A percentile compares a stretch with the other conserved stretches of the same genome.
Evolutionary conservation across 2,888 invertebrate species (phyloP).

Genomic region (Conchocele bisecta): DNA sequence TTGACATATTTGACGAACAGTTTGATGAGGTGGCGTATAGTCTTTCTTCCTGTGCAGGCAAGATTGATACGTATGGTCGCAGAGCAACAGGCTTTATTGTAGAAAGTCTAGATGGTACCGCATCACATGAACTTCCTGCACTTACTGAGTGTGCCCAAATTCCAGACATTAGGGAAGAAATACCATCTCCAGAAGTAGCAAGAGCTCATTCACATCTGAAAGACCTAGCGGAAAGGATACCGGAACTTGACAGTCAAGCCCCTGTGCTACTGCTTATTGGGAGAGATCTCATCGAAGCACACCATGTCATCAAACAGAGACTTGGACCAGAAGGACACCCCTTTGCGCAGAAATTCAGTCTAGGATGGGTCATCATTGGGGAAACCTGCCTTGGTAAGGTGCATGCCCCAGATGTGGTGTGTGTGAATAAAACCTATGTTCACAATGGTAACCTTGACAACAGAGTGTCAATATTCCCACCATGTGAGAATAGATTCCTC

Average conservation of each 20-base stretch:
- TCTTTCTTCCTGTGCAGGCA: conserved; percentile 27
- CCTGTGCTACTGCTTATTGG: conserved; percentile 42
- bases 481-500: conserved; percentile 18
- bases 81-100: conserved; percentile 7
- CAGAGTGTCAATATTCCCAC: conserved; percentile 6
- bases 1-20: conserved; percentile 8
- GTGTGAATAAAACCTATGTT: conserved; percentile 29
- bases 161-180: conserved; percentile 9
- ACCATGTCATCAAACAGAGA: conserved; percentile 45
- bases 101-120: conserved; percentile 12
- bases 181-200: conserved; percentile 18
- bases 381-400: conserved; percentile 48
- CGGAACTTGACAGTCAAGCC: too few species aligned
- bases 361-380: conserved; percentile 48
- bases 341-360: conserved; percentile 30
- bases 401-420: conserved; percentile 24
- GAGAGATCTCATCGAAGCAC: conserved; percentile 20
- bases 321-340: conserved; percentile 17
- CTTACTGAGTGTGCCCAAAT: conserved; percentile 21
- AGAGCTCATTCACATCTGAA: conserved; percentile 5
- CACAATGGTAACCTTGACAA: neutral
- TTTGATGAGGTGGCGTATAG: neutral
- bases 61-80: conserved; percentile 7
- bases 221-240: conserved; percentile 2
- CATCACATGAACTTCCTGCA: conserved; percentile 4